phyloP scores from a whole-genome alignment of 1,140 invertebrate genomes.

The Drosophila lini region DNA sequence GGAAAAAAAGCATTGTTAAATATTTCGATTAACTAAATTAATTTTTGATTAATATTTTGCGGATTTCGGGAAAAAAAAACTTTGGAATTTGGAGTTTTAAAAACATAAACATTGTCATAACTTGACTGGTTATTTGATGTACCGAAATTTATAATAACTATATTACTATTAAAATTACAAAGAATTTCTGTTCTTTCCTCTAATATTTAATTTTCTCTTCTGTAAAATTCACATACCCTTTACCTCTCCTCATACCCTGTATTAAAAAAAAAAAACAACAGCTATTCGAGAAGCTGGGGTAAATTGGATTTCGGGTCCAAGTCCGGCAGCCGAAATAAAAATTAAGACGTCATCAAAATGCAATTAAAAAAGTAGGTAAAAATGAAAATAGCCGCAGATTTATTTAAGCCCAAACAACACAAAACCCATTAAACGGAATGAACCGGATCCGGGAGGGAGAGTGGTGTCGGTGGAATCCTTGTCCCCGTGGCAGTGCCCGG shows the following conservation, averaged over 20 bases:
- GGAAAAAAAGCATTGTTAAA: background rate
- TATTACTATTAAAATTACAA: too few species aligned
- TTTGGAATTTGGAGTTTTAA: too few species aligned
- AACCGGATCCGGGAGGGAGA: slow-evolving; percentile 35
- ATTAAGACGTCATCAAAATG: slow-evolving; percentile 82
- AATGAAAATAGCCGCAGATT: slow-evolving; percentile 78
- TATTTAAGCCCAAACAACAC: slow-evolving; percentile 64
- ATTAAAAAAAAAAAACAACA: background rate
- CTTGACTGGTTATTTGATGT: too few species aligned
- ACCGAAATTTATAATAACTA: too few species aligned
- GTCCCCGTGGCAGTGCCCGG: background rate
- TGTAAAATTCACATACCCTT: background rate
- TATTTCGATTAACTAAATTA: too few species aligned
- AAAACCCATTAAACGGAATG: slow-evolving; percentile 58
- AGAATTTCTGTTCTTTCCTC: too few species aligned
- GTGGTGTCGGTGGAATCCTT: background rate
- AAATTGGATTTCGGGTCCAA: slow-evolving; percentile 69
- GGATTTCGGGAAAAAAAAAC: too few species aligned
- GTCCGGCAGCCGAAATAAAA: slow-evolving; percentile 64
- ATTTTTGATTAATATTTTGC: too few species aligned
- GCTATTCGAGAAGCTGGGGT: slow-evolving; percentile 25
- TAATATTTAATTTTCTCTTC: background rate
- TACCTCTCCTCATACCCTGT: background rate
- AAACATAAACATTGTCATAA: too few species aligned
- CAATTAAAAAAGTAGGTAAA: slow-evolving; percentile 82